Percentiles rank a stretch among this genome's conserved stretches.
phyloP scores from a whole-genome alignment of 2,113 vertebrate genomes.

The Neogobius melanostomus region DNA sequence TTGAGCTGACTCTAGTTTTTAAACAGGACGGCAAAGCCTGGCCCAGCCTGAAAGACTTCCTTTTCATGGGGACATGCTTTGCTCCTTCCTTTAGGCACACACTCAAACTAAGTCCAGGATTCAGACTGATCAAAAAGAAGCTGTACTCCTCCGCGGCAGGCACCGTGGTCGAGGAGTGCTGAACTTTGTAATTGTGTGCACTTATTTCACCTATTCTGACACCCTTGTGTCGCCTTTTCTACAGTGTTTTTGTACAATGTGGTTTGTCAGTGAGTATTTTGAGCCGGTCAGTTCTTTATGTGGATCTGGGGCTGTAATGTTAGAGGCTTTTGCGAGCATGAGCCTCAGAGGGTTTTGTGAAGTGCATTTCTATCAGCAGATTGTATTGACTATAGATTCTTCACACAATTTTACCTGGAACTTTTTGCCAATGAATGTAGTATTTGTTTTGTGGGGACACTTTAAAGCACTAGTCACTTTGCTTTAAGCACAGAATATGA shows the following conservation, averaged over 20 bases:
- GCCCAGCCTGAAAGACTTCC: constrained; percentile 82
- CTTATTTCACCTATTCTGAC: constrained; percentile 61
- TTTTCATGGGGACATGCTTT: constrained; percentile 81
- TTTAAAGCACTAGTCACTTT: constrained; percentile 62
- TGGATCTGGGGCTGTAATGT: constrained; percentile 18
- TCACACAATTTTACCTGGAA: constrained; percentile 39
- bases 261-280: constrained; percentile 25
- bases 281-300: constrained; percentile 15
- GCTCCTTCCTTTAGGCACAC: constrained; percentile 71
- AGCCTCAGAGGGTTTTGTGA: constrained; percentile 26
- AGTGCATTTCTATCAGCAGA: constrained; percentile 13
- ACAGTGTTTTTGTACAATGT: constrained; percentile 56
- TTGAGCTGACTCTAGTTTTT: constrained; percentile 86
- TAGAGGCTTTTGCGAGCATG: constrained; percentile 11
- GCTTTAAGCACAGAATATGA: constrained; percentile 43
- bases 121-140: constrained; percentile 85
- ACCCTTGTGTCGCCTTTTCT: constrained; percentile 55
- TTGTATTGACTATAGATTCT: constrained; percentile 25
- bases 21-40: constrained; percentile 84
- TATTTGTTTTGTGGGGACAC: constrained; percentile 51
- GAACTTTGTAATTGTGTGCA: constrained; percentile 51
- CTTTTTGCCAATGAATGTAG: constrained; percentile 53
- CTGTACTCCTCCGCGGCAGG: constrained; percentile 83
- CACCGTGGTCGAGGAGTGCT: constrained; percentile 83
- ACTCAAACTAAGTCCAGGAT: constrained; percentile 84